A percentile compares a stretch with the other conserved stretches of the same genome.
Evolutionary conservation across 2,797 vertebrate species (phyloP).

Genomic region (Notamacropus eugenii): DNA sequence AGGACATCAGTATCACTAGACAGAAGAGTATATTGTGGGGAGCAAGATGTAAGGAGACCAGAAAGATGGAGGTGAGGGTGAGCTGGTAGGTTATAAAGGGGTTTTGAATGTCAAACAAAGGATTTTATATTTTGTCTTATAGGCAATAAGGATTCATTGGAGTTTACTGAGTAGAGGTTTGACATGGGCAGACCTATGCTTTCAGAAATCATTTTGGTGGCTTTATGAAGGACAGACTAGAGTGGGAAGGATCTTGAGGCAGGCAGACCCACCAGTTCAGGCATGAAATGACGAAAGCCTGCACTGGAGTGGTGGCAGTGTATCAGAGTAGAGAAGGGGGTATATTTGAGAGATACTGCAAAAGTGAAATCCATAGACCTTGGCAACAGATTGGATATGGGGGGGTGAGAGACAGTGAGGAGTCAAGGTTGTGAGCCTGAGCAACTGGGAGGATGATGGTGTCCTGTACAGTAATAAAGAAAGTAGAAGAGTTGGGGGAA

Average conservation of each 20-base stretch:
- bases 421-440: background rate
- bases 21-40: too few relatives aligned
- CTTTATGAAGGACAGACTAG: background rate
- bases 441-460: background rate
- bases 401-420: background rate
- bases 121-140: background rate
- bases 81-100: background rate
- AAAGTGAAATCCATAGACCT: background rate
- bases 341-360: background rate
- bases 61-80: background rate
- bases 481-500: background rate
- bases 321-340: background rate
- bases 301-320: background rate
- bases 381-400: background rate
- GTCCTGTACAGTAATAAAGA: background rate
- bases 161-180: background rate
- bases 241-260: background rate
- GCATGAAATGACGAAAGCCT: background rate
- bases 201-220: background rate
- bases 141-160: background rate
- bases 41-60: background rate
- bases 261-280: background rate
- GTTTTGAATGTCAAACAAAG: background rate
- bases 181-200: background rate
- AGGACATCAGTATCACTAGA: background rate